Conservation (phyloP, 1,140 invertebrate species). For the Stegodyphus mimosarum region DNA sequence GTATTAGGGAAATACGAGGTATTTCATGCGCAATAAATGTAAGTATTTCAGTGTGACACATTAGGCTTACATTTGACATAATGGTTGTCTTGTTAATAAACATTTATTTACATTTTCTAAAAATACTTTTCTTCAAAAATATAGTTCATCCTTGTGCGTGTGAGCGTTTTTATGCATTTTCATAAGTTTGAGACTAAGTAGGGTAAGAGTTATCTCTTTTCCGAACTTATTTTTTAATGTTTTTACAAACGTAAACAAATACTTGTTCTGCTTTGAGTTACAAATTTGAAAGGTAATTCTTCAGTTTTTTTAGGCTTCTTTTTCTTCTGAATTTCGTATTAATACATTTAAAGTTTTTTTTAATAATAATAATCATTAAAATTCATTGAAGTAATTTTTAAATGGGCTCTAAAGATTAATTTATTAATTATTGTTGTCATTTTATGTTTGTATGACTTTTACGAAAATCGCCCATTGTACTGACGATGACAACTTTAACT, state of each 20-base stretch:
- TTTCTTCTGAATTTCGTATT: not conserved
- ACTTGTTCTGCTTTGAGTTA: not conserved
- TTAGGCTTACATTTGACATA: slow-evolving; percentile 57
- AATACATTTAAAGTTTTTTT: not conserved
- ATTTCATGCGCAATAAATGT: slow-evolving; percentile 57
- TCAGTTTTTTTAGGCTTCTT: not conserved
- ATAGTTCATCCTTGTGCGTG: not conserved
- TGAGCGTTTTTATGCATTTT: not conserved
- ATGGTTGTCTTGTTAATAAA: slow-evolving; percentile 20
- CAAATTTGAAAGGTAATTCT: too few species aligned
- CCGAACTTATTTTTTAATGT: not conserved
- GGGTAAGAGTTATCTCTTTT: not conserved
- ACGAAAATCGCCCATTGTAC: too few species aligned
- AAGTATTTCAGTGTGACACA: slow-evolving; percentile 29
- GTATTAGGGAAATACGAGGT: slow-evolving; percentile 24
- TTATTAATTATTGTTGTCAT: too few species aligned
- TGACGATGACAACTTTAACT: not conserved
- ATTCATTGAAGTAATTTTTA: too few species aligned
- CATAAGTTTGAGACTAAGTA: not conserved
- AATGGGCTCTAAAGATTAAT: too few species aligned
- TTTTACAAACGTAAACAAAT: slow-evolving; percentile 14
- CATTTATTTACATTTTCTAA: slow-evolving; percentile 28
- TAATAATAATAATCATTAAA: not conserved
- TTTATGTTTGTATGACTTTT: too few species aligned
- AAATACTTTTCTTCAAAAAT: not conserved